phyloP scores from a whole-genome alignment of 1,140 invertebrate species.

The Tachypleus tridentatus region DNA sequence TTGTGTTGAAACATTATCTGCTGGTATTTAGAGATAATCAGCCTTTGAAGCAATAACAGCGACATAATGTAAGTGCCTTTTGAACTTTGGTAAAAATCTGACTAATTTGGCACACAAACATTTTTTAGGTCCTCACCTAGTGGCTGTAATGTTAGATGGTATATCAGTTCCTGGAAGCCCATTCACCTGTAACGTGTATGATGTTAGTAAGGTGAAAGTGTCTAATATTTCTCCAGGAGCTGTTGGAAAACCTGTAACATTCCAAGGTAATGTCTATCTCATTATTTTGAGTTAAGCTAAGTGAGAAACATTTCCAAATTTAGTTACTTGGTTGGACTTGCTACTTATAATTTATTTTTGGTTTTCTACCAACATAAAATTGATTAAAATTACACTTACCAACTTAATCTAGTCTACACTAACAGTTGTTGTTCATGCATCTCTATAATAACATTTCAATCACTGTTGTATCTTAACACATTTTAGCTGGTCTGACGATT shows the following conservation, averaged over 20 bases:
- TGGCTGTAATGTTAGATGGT: constrained; percentile 64
- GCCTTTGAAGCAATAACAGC: too few species aligned
- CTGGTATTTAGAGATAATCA: too few species aligned
- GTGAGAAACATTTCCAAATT: neutral
- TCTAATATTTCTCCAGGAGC: constrained; percentile 49
- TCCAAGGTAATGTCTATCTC: constrained; percentile 32
- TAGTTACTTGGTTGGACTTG: neutral
- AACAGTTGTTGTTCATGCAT: neutral
- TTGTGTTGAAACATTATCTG: too few species aligned
- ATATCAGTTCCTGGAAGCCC: constrained; percentile 79
- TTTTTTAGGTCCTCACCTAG: constrained; percentile 56
- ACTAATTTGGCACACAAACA: constrained; percentile 1
- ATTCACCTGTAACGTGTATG: constrained; percentile 84
- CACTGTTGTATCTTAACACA: neutral
- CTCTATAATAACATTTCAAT: neutral
- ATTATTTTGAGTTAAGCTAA: neutral
- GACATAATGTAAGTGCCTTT: too few species aligned
- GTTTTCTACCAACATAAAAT: neutral
- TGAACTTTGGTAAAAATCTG: too few species aligned
- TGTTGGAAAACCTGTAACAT: constrained; percentile 28
- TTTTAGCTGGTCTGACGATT: too few species aligned
- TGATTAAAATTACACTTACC: neutral
- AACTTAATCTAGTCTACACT: neutral
- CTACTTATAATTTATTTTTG: constrained; percentile 5
- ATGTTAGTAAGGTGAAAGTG: constrained; percentile 71